Percentiles rank a stretch among this genome's conserved stretches.
Conservation (phyloP, 2,113 vertebrate genomes). For the Tachycineta bicolor region DNA sequence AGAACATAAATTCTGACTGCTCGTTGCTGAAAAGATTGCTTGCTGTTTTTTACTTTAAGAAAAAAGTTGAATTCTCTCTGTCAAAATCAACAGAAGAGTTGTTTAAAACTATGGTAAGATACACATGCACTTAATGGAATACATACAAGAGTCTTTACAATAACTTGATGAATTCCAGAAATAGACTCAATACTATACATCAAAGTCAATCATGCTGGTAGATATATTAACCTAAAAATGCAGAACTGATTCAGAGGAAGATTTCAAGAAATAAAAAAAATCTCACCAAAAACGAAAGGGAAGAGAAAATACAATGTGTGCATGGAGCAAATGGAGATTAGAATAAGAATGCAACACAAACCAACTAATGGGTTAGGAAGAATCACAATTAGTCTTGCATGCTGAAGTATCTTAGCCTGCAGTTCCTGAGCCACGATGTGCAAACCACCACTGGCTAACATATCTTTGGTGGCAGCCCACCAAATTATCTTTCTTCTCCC, state of each 20-base stretch:
- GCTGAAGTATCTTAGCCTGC: neutral
- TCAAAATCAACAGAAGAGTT: neutral
- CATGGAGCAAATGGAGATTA: neutral
- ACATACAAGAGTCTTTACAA: neutral
- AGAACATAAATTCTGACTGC: conserved; percentile 48
- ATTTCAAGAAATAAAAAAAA: neutral
- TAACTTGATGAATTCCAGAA: conserved; percentile 25
- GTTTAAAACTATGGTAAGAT: conserved; percentile 21
- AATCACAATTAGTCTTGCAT: neutral
- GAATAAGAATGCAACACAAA: neutral
- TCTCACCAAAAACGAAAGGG: neutral
- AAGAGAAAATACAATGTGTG: neutral
- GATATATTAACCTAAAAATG: neutral
- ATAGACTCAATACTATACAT: neutral
- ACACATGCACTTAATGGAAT: neutral
- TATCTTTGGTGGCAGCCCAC: neutral
- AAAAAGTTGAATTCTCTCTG: neutral
- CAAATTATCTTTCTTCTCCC: neutral
- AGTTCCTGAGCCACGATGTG: neutral
- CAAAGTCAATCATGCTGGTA: neutral
- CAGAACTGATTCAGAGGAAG: neutral
- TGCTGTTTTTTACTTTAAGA: conserved; percentile 21
- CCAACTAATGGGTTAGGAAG: neutral
- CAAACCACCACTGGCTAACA: neutral
- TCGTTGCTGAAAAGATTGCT: neutral